Base-by-base conservation (phyloP, 2,888 invertebrate genomes). In the Tineola bisselliella region DNA sequence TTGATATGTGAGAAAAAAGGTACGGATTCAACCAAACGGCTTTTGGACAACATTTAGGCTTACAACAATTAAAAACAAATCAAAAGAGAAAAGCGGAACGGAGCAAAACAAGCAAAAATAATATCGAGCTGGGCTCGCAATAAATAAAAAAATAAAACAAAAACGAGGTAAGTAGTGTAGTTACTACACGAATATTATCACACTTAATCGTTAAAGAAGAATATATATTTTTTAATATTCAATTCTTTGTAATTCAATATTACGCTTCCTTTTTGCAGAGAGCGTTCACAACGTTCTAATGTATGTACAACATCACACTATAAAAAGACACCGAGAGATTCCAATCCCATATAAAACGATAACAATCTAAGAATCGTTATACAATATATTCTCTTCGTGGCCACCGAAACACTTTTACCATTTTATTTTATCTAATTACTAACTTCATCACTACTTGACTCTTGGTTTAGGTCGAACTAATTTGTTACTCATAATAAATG, bases 231-330 rank as follows among this genome's bases (percentile, higher is more conserved):
- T 57, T 63, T 25, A 25, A 25, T 25, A 63, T 62, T 70, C 69
- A 69, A 71, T 70, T 67, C 62, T 70, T 66, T 38, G 69, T 69
- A 63, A 68, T 66, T 59, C 43, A 52, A 43, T 15, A 15, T 15
- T 48, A 8, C 48, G 48, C 15, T 48, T 43, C 8, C 6, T 25
- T 13, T 11, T 17, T 13, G 18, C 56, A 31, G 56, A 31, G 56
- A 31, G 25, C 56, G 25, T 12, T 56, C 25, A 31, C 18, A 56
- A 25, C 56, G 25, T 31, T n/a, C 56, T 56, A 25, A 31, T 30
- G 4, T 81, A 81, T 81, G 69, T 82, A 84, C 82, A 83, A 79
- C 76, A 84, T 86, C 83, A 84, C 84, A 84, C 83, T 83, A 79
- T 77, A 78, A 80, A 70, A 82, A 83, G 83, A 84, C 86, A 79